A percentile compares a stretch with the other conserved stretches of the same genome.
Evolutionary conservation across 2,113 vertebrate genomes (phyloP).

Genomic region (Nannobrachium achirus): DNA sequence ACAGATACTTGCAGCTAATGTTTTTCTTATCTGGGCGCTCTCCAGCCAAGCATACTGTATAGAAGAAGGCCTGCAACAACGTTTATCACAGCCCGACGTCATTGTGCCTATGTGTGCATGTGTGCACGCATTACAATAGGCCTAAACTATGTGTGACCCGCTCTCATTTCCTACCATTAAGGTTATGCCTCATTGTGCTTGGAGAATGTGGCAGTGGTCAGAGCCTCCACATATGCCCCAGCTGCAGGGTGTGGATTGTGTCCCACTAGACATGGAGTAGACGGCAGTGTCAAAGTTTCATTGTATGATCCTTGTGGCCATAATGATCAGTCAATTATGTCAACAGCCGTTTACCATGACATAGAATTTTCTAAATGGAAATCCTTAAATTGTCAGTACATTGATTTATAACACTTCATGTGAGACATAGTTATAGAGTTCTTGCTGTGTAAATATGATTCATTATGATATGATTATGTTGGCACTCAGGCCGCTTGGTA

Average conservation of each 20-base stretch:
- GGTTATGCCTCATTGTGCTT: slow-evolving; percentile 42
- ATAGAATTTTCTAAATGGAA: too few species aligned
- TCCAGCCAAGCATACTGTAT: slow-evolving; percentile 52
- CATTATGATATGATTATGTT: too few species aligned
- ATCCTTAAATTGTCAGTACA: too few species aligned
- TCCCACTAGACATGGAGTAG: slow-evolving; percentile 11
- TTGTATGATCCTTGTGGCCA: slow-evolving; percentile 13
- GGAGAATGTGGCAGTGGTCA: slow-evolving; percentile 3
- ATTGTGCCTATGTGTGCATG: slow-evolving; percentile 62
- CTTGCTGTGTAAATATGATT: too few species aligned
- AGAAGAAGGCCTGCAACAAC: slow-evolving; percentile 20
- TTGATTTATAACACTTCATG: too few species aligned
- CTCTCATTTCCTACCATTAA: slow-evolving; percentile 66
- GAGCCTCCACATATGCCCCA: slow-evolving; percentile 11
- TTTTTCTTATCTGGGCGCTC: slow-evolving; percentile 66
- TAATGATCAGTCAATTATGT: slow-evolving; percentile 42
- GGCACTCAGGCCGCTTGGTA: too few species aligned
- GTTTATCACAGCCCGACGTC: slow-evolving; percentile 49
- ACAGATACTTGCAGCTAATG: slow-evolving; percentile 65
- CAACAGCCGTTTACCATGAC: too few species aligned
- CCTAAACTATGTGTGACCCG: slow-evolving; percentile 58
- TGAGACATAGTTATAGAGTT: too few species aligned
- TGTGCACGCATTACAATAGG: slow-evolving; percentile 61
- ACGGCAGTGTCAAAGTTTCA: slow-evolving; percentile 32
- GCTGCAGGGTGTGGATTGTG: slow-evolving; percentile 25